Base-by-base conservation (phyloP, 1,140 invertebrate genomes). In the Homarus americanus region DNA sequence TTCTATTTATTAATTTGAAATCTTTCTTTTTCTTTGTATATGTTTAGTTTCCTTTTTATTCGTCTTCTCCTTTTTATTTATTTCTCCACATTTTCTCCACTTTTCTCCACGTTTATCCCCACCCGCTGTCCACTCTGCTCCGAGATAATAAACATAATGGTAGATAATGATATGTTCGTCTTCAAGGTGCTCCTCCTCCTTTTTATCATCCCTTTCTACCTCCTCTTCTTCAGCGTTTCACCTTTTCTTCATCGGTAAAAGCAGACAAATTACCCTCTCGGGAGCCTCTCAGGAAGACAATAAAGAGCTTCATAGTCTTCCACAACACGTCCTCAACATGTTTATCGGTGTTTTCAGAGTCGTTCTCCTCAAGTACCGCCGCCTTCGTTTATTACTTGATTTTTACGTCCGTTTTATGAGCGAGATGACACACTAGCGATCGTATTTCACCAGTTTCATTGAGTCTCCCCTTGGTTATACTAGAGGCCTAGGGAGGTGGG, bases 351-450 rank as follows among this genome's bases (percentile, higher is more conserved):
- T 73, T 84, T 49, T 73, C 69, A 49, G 24, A 49, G 41, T 63
- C 49, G 66, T 44, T 73, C 24, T 66, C 36, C 28, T 38, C 63
- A 84, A 84, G 69, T 72, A 73, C 82, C 63, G n/a, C 17, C 82
- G 41, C 82, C 82, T 44, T 15, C 82, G 36, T 84, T 84, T 84
- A 84, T 84, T 72, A 84, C 82, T 69, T 72, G 36, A 84, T 84
- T 84, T 84, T 84, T 84, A 84, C 69, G 82, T 15, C 12, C 49
- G 36, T 84, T 84, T 84, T 84, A 84, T 84, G 36, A n/a, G 17
- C 66, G 38, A 73, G 40, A 84, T 84, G 82, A 84, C 82, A 84
- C 82, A 84, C 63, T 41, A 36, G 63, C 38, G 82, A 84, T 84
- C 63, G 69, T 72, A 73, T 84, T 84, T 84, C 69, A 83, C 53